phyloP scores from a whole-genome alignment of 1,140 invertebrate genomes.

The Tetramorium alpestre region DNA sequence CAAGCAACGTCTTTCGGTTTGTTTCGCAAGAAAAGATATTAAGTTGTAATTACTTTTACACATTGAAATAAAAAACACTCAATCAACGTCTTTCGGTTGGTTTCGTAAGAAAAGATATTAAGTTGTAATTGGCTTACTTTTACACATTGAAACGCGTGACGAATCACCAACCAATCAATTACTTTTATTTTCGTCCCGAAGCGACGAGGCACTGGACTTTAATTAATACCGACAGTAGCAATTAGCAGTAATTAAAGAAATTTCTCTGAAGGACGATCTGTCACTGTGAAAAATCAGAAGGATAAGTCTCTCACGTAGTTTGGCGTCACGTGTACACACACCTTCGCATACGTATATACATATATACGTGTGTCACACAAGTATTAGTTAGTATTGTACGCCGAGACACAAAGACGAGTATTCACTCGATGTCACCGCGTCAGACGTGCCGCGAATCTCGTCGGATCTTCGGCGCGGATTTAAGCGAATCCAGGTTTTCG shows the following conservation, averaged over 20 bases:
- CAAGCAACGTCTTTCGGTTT: not conserved
- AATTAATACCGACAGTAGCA: not conserved
- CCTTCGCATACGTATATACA: not conserved
- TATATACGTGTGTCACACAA: not conserved
- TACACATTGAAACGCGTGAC: not conserved
- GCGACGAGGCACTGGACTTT: not conserved
- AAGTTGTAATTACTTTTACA: not conserved
- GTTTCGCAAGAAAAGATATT: not conserved
- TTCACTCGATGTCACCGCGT: slow-evolving; percentile 35
- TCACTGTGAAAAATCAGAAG: not conserved
- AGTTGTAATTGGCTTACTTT: not conserved
- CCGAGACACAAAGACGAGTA: slow-evolving; percentile 25
- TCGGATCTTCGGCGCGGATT: too few species aligned
- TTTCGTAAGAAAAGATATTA: not conserved
- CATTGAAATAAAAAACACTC: not conserved
- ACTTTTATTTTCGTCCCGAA: not conserved
- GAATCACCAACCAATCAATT: too few species aligned
- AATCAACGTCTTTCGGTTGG: not conserved
- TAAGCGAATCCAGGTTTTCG: not conserved
- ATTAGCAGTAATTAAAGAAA: slow-evolving; percentile 1
- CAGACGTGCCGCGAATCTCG: slow-evolving; percentile 31
- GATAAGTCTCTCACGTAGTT: not conserved
- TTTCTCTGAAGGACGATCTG: not conserved
- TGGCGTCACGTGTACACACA: not conserved
- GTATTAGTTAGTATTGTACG: slow-evolving; percentile 45